Base-by-base conservation (phyloP, 2,113 vertebrate genomes). In the Poecilia latipinna region DNA sequence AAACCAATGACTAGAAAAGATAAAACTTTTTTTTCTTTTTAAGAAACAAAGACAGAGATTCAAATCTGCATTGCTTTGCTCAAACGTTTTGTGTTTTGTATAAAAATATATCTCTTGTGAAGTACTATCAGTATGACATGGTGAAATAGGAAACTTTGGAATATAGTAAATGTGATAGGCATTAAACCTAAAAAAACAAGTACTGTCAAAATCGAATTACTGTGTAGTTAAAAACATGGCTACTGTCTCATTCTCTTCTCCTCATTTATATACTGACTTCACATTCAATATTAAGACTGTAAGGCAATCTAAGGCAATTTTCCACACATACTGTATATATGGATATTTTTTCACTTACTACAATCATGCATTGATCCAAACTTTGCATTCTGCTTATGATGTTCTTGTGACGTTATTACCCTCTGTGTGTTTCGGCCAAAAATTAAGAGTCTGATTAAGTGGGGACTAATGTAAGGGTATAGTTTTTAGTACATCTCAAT, bases 51-150 rank as follows among this genome's bases (percentile, higher is more conserved):
- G 42, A 65, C 61, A 72, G 77, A 77, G 85, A 85, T 88, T 75
- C 57, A 70, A 65, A 83, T 75, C 79, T 87, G 74, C 77, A 85
- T 86, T 84, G 82, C 71, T 80, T 62, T 77, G 70, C 68, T 83
- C 74, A 65, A 81, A 65, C 61, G 68, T 69, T 69, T 68, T 29
- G 12, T 32, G 39, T 61, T 51, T 32, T 72, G 61, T 51, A 7
- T 80, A 81, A 84, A 87, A 90, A 88, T 48, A 48, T 65, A 86
- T 74, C 54, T 80, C 65, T 82, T 37, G 26, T 61, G 22, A 77
- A 73, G 44, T 61, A 57, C 79, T 65, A 68, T 68, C 48, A 65
- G 71, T 33, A 78, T 82, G 71, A 60, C 37, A 76, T 24, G n/a
- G 75, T 44, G 78, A 77, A 19, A 76, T 70, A 71, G 17, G 37